Evolutionary conservation across 2,888 invertebrate species (phyloP), one percentile per base, ranked within the genome.

Genomic region (Crepidodera aurea): DNA sequence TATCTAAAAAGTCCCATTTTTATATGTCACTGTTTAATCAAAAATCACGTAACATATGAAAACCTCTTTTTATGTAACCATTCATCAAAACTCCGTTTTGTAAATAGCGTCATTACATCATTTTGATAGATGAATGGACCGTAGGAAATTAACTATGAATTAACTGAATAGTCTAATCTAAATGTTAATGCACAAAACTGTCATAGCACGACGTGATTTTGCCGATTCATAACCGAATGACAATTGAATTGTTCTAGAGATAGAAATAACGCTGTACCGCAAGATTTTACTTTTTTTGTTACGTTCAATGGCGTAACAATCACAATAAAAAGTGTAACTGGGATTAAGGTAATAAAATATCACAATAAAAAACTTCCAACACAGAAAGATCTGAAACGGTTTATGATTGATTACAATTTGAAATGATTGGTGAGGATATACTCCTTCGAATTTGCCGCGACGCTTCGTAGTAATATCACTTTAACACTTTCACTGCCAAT

Each of bases 211-310:
- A 55, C 55, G 22, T 29, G 32, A 55, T 55, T 54, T 44, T 32
- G 44, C 39, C 53, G 53, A 53, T 53, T 53, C 53, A 53, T 53
- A 53, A 40, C 27, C 15, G 25, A 53, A 29, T 40, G 40, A 53
- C 53, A 53, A 53, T 54, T 42, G 40, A 54, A 54, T 27, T 29
- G 54, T 42, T 42, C 13, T 18, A 32, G 10, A 46, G 13, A 19
- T 7, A 19, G 27, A 48, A 27, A n/a, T 5, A n/a, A n/a, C 27
- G 27, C 48, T 8, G 48, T 48, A 27, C 15, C 48, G 1, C 29
- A 13, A 13, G 48, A 48, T 13, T 22, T 48, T 15, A 27, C 48
- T 27, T 48, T 48, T 44, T 12, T 22, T 48, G 0, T 51, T 18
- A 13, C 18, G 5, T 16, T 39, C 13, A 19, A 6, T 37, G 37